Evolutionary conservation across 2,888 invertebrate genomes (phyloP).

Genomic region (Biston betularia): DNA sequence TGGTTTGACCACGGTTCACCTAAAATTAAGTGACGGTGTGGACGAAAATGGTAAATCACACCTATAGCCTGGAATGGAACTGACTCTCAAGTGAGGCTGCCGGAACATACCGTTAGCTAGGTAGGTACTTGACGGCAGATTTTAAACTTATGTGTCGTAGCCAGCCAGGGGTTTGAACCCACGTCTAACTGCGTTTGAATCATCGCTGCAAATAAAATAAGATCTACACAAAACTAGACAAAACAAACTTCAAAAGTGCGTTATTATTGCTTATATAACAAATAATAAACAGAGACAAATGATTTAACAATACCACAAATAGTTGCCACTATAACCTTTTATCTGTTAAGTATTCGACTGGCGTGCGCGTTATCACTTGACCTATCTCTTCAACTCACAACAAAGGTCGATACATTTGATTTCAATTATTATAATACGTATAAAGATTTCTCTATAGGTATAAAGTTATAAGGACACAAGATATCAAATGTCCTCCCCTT

Average conservation of each 20-base stretch:
- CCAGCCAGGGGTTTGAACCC: too few relatives aligned
- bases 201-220: too few relatives aligned
- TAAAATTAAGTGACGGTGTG: too few relatives aligned
- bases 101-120: too few relatives aligned
- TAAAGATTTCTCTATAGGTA: conserved; percentile 7
- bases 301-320: conserved; percentile 10
- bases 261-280: background rate
- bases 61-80: too few relatives aligned
- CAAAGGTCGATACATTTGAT: conserved; percentile 10
- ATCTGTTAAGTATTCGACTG: conserved; percentile 18
- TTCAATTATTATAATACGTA: conserved; percentile 26
- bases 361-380: conserved; percentile 17
- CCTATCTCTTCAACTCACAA: conserved; percentile 8
- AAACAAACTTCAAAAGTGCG: too few relatives aligned
- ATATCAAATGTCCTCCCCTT: conserved; percentile 42
- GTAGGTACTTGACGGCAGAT: too few relatives aligned
- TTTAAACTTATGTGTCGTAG: too few relatives aligned
- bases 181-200: too few relatives aligned
- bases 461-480: conserved; percentile 26
- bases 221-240: background rate
- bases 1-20: too few relatives aligned
- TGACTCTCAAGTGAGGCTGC: too few relatives aligned
- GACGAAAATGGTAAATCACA: too few relatives aligned
- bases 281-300: background rate
- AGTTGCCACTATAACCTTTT: conserved; percentile 22